Evolutionary conservation across 2,797 vertebrate species (phyloP), one percentile per base, ranked within the genome.

Genomic region (Triplophysa bombifrons): DNA sequence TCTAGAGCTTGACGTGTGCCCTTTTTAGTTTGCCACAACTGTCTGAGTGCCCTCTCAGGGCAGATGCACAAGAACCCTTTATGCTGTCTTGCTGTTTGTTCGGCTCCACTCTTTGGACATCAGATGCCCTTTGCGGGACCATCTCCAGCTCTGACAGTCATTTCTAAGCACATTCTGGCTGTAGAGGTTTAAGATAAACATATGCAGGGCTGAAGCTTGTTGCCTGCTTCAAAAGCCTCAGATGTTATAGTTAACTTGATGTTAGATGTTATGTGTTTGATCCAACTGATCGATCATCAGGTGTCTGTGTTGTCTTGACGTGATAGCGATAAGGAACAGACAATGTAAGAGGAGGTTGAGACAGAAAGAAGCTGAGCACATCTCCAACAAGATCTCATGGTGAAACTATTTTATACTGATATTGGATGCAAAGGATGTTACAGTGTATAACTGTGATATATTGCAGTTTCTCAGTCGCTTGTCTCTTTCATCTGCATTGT

Each of bases 1-100:
- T 84, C 82, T 73, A 81, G 53, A 72, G 60, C 78, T 85, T 80
- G 73, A 78, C 70, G 72, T 80, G 76, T 56, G 77, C 74, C 76
- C 74, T 84, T 66, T 79, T 78, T 78, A 79, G 72, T 85, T 78
- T 78, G 61, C 55, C 72, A 65, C 64, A 66, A 78, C 76, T 80
- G 61, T 82, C 66, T 78, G 67, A 63, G 58, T 77, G 71, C 46
- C 82, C 70, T 77, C 30, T 14, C 34, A 80, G 75, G 79, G 74
- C 76, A 83, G 76, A 82, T 65, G 70, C 68, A 79, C 64, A 76
- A 78, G 34, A 48, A 76, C 80, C 76, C 74, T 83, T 69, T 48
- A 20, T 72, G 69, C 34, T 72, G 50, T 72, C 76, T 75, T 46
- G 68, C 61, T 30, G 71, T 61, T 69, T 69, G 63, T 27, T n/a